These are phyloP conservation scores for Goniozus legneri DNA, from an alignment of 1,140 invertebrate species.

Conservation along the genomic window DNA sequence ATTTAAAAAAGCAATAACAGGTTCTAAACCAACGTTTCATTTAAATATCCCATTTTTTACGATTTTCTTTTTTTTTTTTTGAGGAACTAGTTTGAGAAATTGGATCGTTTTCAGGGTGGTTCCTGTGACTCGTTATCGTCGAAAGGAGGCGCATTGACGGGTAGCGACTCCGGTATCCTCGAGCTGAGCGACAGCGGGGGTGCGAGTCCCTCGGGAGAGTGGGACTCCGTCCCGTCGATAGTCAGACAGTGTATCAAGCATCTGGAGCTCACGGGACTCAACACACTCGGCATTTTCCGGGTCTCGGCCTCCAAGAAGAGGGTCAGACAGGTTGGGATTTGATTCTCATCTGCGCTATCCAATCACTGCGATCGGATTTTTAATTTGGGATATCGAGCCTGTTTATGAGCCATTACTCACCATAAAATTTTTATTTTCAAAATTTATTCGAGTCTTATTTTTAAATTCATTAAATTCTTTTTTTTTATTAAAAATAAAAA, in stretches of 20 bases:
- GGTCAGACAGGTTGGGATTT: conserved; percentile 74
- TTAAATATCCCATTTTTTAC: no score
- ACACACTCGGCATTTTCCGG: conserved; percentile 83
- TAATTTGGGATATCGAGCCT: no score
- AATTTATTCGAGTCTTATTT: no score
- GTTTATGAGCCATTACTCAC: no score
- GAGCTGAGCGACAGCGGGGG: conserved; percentile 50
- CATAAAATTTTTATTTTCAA: no score
- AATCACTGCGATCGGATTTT: no score
- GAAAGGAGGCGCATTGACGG: conserved; percentile 56
- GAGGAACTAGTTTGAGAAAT: no score
- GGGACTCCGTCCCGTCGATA: conserved; percentile 64
- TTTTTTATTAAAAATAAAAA: background rate
- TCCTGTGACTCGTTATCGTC: conserved; percentile 67
- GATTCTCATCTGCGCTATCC: no score
- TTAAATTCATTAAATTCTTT: background rate
- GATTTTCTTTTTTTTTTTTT: no score
- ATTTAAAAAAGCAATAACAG: background rate
- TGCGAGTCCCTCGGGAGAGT: conserved; percentile 46
- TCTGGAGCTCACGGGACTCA: conserved; percentile 73
- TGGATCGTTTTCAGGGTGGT: conserved; percentile 58
- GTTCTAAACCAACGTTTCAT: no score
- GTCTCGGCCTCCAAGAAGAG: conserved; percentile 88
- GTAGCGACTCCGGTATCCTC: conserved; percentile 58
- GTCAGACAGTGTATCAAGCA: conserved; percentile 77